Evolutionary conservation across 2,113 vertebrate genomes (phyloP).

Genomic region (Donacobius atricapilla): DNA sequence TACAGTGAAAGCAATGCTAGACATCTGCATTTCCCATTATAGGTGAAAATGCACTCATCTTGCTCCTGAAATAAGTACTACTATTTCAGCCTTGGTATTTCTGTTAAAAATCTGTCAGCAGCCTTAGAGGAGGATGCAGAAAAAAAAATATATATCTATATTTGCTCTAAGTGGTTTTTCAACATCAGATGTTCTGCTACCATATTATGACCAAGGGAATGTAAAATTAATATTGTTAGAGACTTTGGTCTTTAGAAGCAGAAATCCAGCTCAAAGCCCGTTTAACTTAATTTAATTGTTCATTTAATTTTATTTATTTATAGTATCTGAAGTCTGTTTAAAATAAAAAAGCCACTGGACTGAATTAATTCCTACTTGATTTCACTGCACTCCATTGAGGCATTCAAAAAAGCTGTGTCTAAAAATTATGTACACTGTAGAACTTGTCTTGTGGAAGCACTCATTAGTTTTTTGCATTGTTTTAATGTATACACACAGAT

Average conservation of each 20-base stretch:
- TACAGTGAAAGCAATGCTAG: not conserved
- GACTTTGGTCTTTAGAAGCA: not conserved
- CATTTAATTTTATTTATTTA: constrained; percentile 31
- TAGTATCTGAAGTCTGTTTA: constrained; percentile 21
- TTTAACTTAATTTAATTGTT: constrained; percentile 3
- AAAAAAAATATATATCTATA: constrained; percentile 4
- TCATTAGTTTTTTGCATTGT: not conserved
- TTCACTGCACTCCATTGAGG: not conserved
- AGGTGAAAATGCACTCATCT: not conserved
- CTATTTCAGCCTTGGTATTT: not conserved
- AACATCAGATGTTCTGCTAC: not conserved
- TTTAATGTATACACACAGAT: not conserved
- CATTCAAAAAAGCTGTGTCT: not conserved
- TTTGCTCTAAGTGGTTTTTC: not conserved
- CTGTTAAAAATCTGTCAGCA: not conserved
- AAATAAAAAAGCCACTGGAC: not conserved
- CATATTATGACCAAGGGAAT: not conserved
- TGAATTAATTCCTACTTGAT: not conserved
- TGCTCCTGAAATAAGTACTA: not conserved
- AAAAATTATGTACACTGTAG: not conserved
- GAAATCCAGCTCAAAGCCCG: not conserved
- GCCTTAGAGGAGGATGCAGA: constrained; percentile 5
- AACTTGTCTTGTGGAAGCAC: not conserved
- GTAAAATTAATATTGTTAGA: not conserved
- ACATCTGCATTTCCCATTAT: not conserved